phyloP scores from a whole-genome alignment of 2,113 vertebrate genomes.

The Eubucco bourcierii region DNA sequence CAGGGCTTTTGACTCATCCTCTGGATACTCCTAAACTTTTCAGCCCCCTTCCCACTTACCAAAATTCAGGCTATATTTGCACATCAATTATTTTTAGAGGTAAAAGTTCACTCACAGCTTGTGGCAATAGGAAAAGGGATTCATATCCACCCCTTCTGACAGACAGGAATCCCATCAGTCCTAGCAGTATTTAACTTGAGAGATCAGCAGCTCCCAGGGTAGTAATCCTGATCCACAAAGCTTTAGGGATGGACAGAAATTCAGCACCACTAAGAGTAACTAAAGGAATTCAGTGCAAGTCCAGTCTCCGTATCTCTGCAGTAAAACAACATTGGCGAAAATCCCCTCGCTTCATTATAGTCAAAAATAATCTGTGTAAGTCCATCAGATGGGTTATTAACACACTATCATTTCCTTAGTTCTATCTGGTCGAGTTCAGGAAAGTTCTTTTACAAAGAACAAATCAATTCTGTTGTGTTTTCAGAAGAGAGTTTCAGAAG shows the following conservation, averaged over 20 bases:
- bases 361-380: not conserved
- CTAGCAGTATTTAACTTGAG: not conserved
- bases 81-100: not conserved
- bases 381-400: not conserved
- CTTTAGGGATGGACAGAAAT: not conserved
- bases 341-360: not conserved
- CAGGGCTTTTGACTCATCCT: not conserved
- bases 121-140: not conserved
- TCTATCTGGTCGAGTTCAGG: too few relatives aligned
- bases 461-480: not conserved
- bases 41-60: not conserved
- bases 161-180: not conserved
- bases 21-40: not conserved
- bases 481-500: not conserved
- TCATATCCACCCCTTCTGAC: not conserved
- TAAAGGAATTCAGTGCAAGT: not conserved
- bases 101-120: not conserved
- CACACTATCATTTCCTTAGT: not conserved
- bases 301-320: not conserved
- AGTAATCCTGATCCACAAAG: not conserved
- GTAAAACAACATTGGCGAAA: not conserved
- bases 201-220: not conserved
- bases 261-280: not conserved
- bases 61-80: not conserved
- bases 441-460: not conserved